Base-by-base conservation (phyloP, 2,888 invertebrate genomes). In the Nycteola revayana region DNA sequence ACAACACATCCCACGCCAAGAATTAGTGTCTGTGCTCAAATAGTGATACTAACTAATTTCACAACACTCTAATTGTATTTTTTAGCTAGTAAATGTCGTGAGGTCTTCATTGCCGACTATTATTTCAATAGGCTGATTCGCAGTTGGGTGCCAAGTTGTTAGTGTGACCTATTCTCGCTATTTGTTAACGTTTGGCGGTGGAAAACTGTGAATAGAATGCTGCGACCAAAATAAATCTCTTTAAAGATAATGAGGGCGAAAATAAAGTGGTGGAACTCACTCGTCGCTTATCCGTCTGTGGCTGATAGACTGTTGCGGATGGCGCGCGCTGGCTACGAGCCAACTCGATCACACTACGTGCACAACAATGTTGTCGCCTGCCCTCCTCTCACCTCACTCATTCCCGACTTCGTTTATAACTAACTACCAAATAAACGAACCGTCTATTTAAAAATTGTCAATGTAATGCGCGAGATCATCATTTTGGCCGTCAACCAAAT, bases 211-310 rank as follows among this genome's bases (percentile, higher is more conserved):
- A 72, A 71, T 73, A 71, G 65, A 64, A 60, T 65, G 66, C 61
- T 56, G 55, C 52, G 70, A 67, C 75, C 54, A 73, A 84, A 86
- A 88, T 88, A 85, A 85, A 86, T 84, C 82, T 78, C 79, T 84
- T 75, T 67, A 71, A 73, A 78, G 79, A 86, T 88, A 88, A 88
- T 85, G 85, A 85, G 83, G 73, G 73, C 81, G 70, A 82, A 85
- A 87, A 87, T 87, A 84, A 82, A 85, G 77, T 68, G 70, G 68
- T 74, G 76, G 76, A 74, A 77, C 69, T 80, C 72, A 75, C 65
- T 82, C 74, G 77, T 77, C 78, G 72, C 70, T 82, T 73, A 69
- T 71, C 67, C 64, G 74, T 73, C 75, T 72, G 77, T 60, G 75
- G 73, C 60, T 66, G 71, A 77, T 76, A 69, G 75, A 68, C 70